phyloP scores from a whole-genome alignment of 2,888 invertebrate species.

The Apamea crenata region DNA sequence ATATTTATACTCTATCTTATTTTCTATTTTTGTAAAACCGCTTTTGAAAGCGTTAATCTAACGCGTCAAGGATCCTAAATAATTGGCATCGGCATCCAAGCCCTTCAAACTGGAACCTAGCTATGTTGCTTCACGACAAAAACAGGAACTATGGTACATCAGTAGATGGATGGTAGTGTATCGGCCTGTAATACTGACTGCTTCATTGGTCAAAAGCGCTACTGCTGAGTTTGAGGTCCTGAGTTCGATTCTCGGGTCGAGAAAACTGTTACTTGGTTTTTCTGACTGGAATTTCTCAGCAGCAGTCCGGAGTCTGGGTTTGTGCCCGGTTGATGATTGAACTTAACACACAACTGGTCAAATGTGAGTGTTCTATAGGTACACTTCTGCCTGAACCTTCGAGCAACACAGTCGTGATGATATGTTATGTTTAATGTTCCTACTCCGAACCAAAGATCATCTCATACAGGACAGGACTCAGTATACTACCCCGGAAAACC shows the following conservation, averaged over 20 bases:
- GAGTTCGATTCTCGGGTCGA: not conserved
- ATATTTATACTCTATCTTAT: not conserved
- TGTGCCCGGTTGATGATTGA: not conserved
- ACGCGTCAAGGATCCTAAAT: not conserved
- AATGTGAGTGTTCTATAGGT: not conserved
- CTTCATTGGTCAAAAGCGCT: not conserved
- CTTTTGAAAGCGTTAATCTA: not conserved
- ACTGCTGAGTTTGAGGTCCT: not conserved
- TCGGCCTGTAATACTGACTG: not conserved
- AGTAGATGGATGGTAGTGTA: not conserved
- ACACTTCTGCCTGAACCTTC: not conserved
- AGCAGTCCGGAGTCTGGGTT: not conserved
- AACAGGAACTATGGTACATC: not conserved
- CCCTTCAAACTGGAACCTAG: not conserved
- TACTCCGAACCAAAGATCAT: not conserved
- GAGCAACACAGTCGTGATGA: not conserved
- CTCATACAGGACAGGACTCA: too few relatives aligned
- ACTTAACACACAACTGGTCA: not conserved
- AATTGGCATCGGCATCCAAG: not conserved
- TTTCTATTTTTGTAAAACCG: not conserved
- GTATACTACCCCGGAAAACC: not conserved
- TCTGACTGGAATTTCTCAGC: not conserved
- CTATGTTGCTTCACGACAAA: not conserved
- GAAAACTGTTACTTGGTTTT: not conserved
- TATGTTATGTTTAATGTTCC: not conserved